Conservation (phyloP, 2,797 vertebrate species). For the Alauda arvensis region DNA sequence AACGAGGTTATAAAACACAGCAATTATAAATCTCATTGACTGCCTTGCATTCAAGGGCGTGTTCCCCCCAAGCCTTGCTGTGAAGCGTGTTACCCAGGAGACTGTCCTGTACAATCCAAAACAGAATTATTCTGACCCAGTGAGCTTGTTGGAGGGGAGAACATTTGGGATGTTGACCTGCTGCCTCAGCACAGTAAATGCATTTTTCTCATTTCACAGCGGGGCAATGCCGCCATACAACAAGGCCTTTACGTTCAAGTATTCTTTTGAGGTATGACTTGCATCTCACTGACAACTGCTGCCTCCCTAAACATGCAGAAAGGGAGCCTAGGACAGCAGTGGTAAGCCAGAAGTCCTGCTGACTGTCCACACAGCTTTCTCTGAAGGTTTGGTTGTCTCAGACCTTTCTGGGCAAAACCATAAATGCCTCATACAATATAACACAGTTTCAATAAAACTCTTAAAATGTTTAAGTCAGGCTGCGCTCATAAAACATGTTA, state of each 20-base stretch:
- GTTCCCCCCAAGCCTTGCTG: constrained; percentile 13
- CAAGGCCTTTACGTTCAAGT: neutral
- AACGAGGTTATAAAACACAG: constrained; percentile 24
- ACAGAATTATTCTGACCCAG: constrained; percentile 40
- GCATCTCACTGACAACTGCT: neutral
- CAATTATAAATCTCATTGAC: constrained; percentile 57
- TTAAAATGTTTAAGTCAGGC: neutral
- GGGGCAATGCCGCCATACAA: neutral
- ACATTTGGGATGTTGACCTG: constrained; percentile 36
- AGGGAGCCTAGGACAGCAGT: neutral
- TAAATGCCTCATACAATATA: neutral
- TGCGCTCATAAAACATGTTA: neutral
- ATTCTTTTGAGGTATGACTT: constrained; percentile 24
- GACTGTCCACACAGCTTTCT: neutral
- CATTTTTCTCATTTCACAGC: constrained; percentile 42
- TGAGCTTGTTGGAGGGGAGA: constrained; percentile 16
- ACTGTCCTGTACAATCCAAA: constrained; percentile 35
- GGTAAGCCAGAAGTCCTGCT: neutral
- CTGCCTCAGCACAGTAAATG: neutral
- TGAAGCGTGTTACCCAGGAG: constrained; percentile 30
- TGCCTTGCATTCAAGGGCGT: constrained; percentile 42
- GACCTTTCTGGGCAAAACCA: neutral
- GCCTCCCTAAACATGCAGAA: neutral
- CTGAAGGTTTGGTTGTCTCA: neutral
- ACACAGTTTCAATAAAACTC: neutral